phyloP scores from a whole-genome alignment of 2,113 vertebrate species.

The Syngnathus floridae region DNA sequence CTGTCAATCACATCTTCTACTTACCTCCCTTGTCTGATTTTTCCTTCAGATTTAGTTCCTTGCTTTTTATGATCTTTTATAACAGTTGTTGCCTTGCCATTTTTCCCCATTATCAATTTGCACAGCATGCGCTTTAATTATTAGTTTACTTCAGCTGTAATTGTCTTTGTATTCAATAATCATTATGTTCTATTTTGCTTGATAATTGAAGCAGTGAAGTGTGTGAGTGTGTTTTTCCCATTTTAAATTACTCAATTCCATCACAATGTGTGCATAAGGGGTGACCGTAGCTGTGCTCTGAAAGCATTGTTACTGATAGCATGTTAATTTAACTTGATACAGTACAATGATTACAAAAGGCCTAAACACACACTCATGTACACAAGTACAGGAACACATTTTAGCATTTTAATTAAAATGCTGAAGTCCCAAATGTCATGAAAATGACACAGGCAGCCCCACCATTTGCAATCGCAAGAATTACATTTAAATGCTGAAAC shows the following conservation, averaged over 20 bases:
- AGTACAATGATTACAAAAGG: not conserved
- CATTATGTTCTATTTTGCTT: conserved; percentile 41
- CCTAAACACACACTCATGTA: conserved; percentile 3
- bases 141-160: conserved; percentile 43
- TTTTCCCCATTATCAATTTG: conserved; percentile 53
- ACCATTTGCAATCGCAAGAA: conserved; percentile 41
- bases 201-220: conserved; percentile 49
- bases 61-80: conserved; percentile 31
- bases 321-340: conserved; percentile 25
- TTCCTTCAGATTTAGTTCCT: conserved; percentile 32
- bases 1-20: conserved; percentile 26
- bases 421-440: conserved; percentile 38
- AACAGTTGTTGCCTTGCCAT: conserved; percentile 50
- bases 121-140: conserved; percentile 54
- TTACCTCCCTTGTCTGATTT: conserved; percentile 5
- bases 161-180: conserved; percentile 56
- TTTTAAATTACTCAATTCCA: conserved; percentile 25
- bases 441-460: conserved; percentile 26
- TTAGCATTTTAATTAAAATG: conserved; percentile 55
- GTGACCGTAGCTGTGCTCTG: conserved; percentile 1
- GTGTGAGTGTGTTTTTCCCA: conserved; percentile 43
- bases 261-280: conserved; percentile 9
- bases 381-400: conserved; percentile 19
- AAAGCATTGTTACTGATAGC: conserved; percentile 13
- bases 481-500: conserved; percentile 48